Evolutionary conservation across 2,113 vertebrate species (phyloP).

Genomic region (Symphodus melops): DNA sequence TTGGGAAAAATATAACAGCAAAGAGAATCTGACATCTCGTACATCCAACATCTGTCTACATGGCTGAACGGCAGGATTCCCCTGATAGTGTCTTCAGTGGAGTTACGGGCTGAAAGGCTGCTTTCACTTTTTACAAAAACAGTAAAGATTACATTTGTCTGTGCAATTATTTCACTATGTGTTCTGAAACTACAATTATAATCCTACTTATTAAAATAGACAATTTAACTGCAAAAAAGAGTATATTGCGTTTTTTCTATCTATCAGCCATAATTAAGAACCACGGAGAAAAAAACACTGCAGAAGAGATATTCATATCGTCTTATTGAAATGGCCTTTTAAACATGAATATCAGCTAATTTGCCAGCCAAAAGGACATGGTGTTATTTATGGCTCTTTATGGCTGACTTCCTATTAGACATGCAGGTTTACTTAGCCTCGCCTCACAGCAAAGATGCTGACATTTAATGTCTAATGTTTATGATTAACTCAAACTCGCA

Average conservation of each 20-base stretch:
- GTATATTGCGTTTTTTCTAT: neutral
- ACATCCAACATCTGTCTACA: slow-evolving; percentile 76
- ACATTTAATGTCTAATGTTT: slow-evolving; percentile 70
- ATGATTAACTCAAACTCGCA: slow-evolving; percentile 70
- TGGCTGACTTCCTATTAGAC: slow-evolving; percentile 58
- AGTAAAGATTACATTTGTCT: slow-evolving; percentile 21
- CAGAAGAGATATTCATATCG: slow-evolving; percentile 60
- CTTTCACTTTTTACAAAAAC: slow-evolving; percentile 22
- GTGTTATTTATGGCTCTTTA: slow-evolving; percentile 73
- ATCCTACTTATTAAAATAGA: too few species aligned
- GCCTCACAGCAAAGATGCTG: slow-evolving; percentile 61
- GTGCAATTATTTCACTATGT: neutral
- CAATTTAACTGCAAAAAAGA: neutral
- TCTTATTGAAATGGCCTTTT: slow-evolving; percentile 64
- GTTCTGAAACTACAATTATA: neutral
- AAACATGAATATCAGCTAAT: slow-evolving; percentile 70
- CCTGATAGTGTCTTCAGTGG: slow-evolving; percentile 55
- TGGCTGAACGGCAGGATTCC: slow-evolving; percentile 69
- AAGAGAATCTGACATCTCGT: slow-evolving; percentile 72
- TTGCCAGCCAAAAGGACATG: slow-evolving; percentile 72
- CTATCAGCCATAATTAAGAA: slow-evolving; percentile 6
- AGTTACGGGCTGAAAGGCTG: slow-evolving; percentile 55
- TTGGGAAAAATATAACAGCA: slow-evolving; percentile 64
- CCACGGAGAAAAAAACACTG: slow-evolving; percentile 10
- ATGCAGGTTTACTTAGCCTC: slow-evolving; percentile 47